A percentile compares a stretch with the other conserved stretches of the same genome.
These are phyloP conservation scores for Erythrocercus mccallii DNA, from an alignment of 2,113 vertebrate genomes.

Conservation along the genomic window DNA sequence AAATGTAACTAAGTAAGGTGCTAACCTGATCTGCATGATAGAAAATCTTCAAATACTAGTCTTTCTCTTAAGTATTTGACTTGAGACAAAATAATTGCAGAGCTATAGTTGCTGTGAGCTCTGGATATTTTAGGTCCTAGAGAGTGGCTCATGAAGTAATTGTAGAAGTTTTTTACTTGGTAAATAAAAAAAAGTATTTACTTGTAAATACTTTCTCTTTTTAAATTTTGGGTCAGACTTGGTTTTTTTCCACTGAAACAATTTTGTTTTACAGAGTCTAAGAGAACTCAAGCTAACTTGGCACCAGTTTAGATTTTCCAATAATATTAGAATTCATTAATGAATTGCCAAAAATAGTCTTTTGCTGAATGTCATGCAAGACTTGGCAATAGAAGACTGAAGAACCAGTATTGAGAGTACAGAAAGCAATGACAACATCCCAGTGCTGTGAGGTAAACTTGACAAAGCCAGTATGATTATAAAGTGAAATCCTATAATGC, in stretches of 20 bases:
- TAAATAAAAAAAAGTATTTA: neutral
- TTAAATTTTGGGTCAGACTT: neutral
- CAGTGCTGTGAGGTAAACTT: neutral
- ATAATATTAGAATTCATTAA: neutral
- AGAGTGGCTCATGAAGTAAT: neutral
- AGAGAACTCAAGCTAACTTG: neutral
- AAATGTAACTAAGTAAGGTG: neutral
- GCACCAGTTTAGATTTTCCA: neutral
- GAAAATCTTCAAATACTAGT: neutral
- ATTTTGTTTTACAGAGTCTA: neutral
- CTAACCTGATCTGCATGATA: neutral
- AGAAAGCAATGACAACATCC: neutral
- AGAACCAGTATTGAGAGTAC: neutral
- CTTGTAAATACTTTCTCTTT: neutral
- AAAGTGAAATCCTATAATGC: neutral
- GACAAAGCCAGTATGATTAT: neutral
- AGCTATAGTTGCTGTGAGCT: neutral
- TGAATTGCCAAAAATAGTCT: neutral
- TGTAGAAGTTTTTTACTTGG: neutral
- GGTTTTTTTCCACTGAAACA: neutral
- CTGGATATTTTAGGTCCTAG: neutral
- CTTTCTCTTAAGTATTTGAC: neutral
- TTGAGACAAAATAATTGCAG: neutral
- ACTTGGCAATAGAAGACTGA: neutral
- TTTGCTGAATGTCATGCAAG: neutral